These are phyloP conservation scores for Stegostoma tigrinum DNA, from an alignment of 2,113 vertebrate species.

Conservation along the genomic window DNA sequence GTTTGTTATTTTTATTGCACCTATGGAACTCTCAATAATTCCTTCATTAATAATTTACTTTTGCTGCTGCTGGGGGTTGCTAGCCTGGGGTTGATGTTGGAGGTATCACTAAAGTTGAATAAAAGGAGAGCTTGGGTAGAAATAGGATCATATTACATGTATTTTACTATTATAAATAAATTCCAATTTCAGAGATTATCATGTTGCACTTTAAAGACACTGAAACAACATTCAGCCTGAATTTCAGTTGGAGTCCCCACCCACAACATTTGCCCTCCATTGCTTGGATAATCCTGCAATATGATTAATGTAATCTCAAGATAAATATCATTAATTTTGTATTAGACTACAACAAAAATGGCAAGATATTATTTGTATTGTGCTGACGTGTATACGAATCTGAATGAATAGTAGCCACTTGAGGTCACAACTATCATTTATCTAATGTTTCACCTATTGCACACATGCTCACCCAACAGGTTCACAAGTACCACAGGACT, in stretches of 20 bases:
- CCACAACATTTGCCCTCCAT: not conserved
- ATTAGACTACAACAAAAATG: not conserved
- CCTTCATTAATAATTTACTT: not conserved
- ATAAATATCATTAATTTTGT: not conserved
- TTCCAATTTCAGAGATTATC: not conserved
- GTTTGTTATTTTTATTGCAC: not conserved
- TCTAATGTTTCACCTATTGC: not conserved
- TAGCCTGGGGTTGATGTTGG: not conserved
- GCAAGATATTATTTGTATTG: not conserved
- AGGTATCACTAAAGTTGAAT: not conserved
- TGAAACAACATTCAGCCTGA: not conserved
- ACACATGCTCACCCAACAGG: not conserved
- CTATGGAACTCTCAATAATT: not conserved
- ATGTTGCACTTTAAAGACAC: not conserved
- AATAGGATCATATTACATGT: not conserved
- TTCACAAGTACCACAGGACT: not conserved
- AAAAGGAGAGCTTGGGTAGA: not conserved
- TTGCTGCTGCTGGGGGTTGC: not conserved
- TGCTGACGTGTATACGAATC: not conserved
- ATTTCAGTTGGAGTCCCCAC: not conserved
- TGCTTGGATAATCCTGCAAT: not conserved
- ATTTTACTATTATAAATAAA: not conserved
- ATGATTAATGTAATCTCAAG: not conserved
- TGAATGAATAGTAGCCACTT: not conserved
- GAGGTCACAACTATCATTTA: not conserved